phyloP scores from a whole-genome alignment of 2,888 invertebrate genomes.

The Eutolmus rufibarbis region DNA sequence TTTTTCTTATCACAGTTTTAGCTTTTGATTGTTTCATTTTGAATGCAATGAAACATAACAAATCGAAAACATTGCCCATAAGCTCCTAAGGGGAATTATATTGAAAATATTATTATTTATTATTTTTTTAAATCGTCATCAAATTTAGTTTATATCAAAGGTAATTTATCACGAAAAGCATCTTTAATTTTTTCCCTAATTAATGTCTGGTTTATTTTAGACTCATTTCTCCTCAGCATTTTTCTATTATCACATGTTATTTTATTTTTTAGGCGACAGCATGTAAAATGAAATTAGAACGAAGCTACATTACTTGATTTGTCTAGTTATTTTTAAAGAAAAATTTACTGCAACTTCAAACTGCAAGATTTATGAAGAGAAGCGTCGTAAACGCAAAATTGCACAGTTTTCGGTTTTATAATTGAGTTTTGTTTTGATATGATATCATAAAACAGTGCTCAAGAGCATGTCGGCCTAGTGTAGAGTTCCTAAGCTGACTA shows the following conservation, averaged over 20 bases:
- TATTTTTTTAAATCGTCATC: background rate
- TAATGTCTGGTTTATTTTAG: background rate
- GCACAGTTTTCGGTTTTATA: too few species aligned
- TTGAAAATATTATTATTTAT: background rate
- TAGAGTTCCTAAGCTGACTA: too few species aligned
- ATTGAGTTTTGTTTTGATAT: too few species aligned
- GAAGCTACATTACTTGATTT: too few species aligned
- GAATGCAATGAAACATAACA: slow-evolving; percentile 14
- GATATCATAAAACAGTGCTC: too few species aligned
- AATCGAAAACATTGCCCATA: background rate
- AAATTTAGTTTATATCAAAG: background rate
- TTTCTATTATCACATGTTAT: background rate
- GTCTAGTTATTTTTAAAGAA: too few species aligned
- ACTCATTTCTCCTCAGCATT: too few species aligned
- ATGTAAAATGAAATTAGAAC: too few species aligned
- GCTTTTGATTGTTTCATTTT: slow-evolving; percentile 46
- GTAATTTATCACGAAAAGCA: background rate
- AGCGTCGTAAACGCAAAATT: too few species aligned
- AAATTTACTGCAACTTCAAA: too few species aligned
- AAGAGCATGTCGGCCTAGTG: too few species aligned
- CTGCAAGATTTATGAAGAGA: too few species aligned
- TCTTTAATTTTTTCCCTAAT: background rate
- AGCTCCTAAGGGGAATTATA: background rate
- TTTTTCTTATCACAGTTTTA: slow-evolving; percentile 46
- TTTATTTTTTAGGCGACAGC: background rate